Percentiles rank a stretch among this genome's conserved stretches.
These are phyloP conservation scores for Caenorhabditis elegans DNA, from an alignment of 1,140 invertebrate species.

Conservation along the genomic window WBcel235 BX284605.5:11390001-11390500, in stretches of 20 bases:
- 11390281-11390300: background rate
- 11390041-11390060: no score
- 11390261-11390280: background rate
- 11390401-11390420: background rate
- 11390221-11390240: no score
- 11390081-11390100: no score
- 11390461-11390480: background rate
- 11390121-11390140: no score
- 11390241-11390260: no score
- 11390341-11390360: background rate
- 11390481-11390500: background rate
- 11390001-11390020: background rate
- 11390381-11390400: background rate
- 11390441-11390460: background rate
- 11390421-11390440: background rate
- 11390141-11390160: no score
- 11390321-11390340: background rate
- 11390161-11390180: no score
- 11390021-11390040: background rate
- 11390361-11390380: background rate
- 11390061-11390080: no score
- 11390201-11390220: no score
- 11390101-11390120: no score
- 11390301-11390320: background rate
- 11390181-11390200: no score